Conservation (phyloP, 2,113 vertebrate genomes). For the Ailurus styani region DNA sequence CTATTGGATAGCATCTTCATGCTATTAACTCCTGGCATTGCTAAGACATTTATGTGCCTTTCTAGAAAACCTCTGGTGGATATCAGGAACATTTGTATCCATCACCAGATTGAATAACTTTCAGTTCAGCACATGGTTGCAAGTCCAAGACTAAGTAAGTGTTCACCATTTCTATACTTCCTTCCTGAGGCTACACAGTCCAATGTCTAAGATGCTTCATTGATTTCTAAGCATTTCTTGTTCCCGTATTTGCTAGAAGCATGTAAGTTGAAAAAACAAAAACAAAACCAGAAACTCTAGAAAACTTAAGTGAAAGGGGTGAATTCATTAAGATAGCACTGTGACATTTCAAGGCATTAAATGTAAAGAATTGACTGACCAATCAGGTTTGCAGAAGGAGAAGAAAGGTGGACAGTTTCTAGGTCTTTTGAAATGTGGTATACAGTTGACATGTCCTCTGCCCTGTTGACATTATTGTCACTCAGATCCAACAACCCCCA, state of each 20-base stretch:
- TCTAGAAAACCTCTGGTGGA: background rate
- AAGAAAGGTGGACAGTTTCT: background rate
- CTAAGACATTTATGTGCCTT: background rate
- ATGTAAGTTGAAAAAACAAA: conserved; percentile 9
- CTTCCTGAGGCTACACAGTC: background rate
- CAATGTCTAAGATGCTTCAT: background rate
- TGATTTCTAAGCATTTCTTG: conserved; percentile 22
- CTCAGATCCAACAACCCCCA: background rate
- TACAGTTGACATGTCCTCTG: background rate
- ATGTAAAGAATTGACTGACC: background rate
- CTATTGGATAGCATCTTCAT: no score
- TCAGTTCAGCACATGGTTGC: background rate
- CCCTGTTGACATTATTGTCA: background rate
- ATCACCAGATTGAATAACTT: background rate
- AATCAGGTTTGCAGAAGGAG: background rate
- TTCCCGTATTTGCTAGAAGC: background rate
- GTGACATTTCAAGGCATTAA: background rate
- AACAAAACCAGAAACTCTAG: background rate
- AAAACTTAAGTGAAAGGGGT: background rate
- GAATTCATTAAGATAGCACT: background rate
- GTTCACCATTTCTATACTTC: background rate
- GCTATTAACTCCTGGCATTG: background rate
- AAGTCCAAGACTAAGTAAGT: background rate
- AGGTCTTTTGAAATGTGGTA: background rate
- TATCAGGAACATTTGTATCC: background rate